These are phyloP conservation scores for Melinaea marsaeus DNA, from an alignment of 2,888 invertebrate genomes.

Conservation along the genomic window DNA sequence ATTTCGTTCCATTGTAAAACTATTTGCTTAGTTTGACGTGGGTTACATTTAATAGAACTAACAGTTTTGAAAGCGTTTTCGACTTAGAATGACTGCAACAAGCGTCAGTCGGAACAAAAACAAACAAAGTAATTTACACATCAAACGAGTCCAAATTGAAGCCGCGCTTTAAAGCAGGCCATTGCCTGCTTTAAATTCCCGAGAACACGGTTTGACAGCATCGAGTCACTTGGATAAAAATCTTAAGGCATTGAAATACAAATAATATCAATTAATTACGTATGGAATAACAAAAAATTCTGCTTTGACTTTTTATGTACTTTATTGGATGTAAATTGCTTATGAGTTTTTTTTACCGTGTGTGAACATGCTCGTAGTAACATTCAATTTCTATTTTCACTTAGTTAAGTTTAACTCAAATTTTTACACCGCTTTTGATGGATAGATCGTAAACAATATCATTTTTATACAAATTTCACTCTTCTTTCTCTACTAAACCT, in stretches of 20 bases:
- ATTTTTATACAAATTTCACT: too few species aligned
- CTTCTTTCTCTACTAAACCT: too few species aligned
- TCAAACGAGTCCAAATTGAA: constrained; percentile 73
- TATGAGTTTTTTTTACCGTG: too few species aligned
- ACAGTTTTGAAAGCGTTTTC: constrained; percentile 69
- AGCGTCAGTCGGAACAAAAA: constrained; percentile 68
- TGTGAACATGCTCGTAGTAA: too few species aligned
- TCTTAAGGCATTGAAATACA: background rate
- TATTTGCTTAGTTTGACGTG: constrained; percentile 72
- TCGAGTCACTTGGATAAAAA: background rate
- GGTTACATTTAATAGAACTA: constrained; percentile 74
- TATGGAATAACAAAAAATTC: too few species aligned
- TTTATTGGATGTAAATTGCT: too few species aligned
- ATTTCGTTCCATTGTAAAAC: constrained; percentile 67
- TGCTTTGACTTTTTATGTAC: too few species aligned
- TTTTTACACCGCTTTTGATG: too few species aligned
- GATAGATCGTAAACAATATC: too few species aligned
- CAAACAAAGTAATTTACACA: constrained; percentile 78
- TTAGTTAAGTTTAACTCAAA: too few species aligned
- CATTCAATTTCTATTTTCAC: too few species aligned
- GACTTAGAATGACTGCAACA: constrained; percentile 70
- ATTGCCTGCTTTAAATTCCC: background rate
- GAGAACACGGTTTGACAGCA: background rate
- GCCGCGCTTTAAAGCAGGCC: constrained; percentile 59
- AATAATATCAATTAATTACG: too few species aligned